phyloP scores from a whole-genome alignment of 2,888 invertebrate species.

The Labia minor region DNA sequence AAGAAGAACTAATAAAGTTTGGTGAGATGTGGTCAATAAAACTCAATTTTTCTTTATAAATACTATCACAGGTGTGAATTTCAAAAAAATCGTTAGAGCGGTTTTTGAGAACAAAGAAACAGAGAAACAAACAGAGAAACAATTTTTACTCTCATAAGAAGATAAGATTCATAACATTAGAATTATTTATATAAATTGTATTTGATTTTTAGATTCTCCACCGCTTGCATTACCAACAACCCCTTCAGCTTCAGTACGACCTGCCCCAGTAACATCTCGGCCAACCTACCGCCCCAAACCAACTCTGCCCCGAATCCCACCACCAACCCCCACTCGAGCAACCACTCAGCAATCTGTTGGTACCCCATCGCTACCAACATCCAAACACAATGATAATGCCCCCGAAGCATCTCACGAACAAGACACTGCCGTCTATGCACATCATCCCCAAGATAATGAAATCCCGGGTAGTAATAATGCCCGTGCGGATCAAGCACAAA shows the following conservation, averaged over 20 bases:
- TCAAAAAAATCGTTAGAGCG: too few relatives aligned
- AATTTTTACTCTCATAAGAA: too few relatives aligned
- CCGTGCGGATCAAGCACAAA: constrained; percentile 37
- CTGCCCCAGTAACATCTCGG: not conserved
- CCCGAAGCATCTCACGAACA: constrained; percentile 26
- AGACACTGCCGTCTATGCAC: constrained; percentile 28
- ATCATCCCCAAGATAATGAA: constrained; percentile 73
- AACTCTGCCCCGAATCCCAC: not conserved
- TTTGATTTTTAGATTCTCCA: not conserved
- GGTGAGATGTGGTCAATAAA: too few relatives aligned
- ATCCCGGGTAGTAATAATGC: constrained; percentile 39
- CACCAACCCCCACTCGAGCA: not conserved
- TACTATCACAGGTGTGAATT: too few relatives aligned
- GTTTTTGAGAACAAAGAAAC: too few relatives aligned
- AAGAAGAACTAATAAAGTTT: too few relatives aligned
- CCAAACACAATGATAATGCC: not conserved
- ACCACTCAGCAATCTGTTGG: not conserved
- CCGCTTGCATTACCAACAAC: not conserved
- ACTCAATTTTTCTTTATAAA: too few relatives aligned
- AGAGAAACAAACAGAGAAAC: too few relatives aligned
- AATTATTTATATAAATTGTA: not conserved
- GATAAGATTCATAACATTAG: too few relatives aligned
- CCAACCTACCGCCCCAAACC: not conserved
- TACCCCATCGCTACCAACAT: constrained; percentile 5
- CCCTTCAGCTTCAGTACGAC: not conserved